Percentiles rank a stretch among this genome's conserved stretches.
Evolutionary conservation across 2,113 vertebrate genomes (phyloP).

Genomic region (Hydropotes inermis): DNA sequence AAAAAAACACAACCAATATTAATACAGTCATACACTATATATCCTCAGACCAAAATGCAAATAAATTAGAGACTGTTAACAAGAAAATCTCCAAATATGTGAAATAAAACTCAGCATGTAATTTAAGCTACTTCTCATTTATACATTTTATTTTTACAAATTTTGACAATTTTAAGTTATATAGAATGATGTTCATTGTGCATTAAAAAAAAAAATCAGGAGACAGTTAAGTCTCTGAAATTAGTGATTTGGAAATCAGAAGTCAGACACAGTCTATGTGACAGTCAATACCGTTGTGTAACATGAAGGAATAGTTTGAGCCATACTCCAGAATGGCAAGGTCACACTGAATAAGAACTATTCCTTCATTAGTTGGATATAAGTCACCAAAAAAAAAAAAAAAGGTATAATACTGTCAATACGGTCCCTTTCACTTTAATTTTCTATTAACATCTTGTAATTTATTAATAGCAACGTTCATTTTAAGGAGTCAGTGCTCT

Average conservation of each 20-base stretch:
- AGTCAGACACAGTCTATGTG: neutral
- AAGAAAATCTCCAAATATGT: neutral
- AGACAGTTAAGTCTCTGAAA: neutral
- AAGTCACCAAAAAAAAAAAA: neutral
- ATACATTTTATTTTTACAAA: neutral
- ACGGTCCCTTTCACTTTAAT: neutral
- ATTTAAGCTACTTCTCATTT: neutral
- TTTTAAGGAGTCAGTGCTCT: neutral
- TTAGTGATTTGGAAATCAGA: neutral
- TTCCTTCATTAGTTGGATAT: neutral
- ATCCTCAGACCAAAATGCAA: neutral
- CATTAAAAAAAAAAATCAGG: neutral
- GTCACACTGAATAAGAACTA: neutral
- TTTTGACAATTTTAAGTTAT: neutral
- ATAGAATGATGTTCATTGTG: neutral
- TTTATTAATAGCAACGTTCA: neutral
- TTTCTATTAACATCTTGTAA: neutral
- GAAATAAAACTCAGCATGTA: neutral
- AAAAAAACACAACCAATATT: neutral
- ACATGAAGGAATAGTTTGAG: neutral
- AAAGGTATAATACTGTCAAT: neutral
- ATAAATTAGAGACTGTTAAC: neutral
- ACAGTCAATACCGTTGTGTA: neutral
- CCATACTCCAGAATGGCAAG: neutral
- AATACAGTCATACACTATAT: neutral